These are phyloP conservation scores for Biston betularia DNA, from an alignment of 2,888 invertebrate species.

Conservation along the genomic window DNA sequence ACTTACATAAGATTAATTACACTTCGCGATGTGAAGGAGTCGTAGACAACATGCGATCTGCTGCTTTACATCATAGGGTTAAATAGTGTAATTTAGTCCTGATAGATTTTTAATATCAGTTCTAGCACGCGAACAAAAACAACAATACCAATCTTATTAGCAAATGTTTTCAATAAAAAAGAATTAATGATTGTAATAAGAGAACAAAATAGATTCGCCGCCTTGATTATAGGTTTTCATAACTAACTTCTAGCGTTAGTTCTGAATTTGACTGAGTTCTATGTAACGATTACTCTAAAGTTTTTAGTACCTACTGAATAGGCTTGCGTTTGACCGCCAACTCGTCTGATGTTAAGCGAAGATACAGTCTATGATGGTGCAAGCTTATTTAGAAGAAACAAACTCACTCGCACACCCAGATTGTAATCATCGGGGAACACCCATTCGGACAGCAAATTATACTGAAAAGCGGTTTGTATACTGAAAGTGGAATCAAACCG, in stretches of 20 bases:
- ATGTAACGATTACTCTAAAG: too few species aligned
- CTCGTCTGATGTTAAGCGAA: too few species aligned
- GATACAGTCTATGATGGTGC: too few species aligned
- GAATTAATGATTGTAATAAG: not conserved
- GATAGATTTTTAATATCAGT: slow-evolving; percentile 2
- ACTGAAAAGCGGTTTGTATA: too few species aligned
- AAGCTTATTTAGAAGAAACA: too few species aligned
- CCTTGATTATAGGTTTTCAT: slow-evolving; percentile 3
- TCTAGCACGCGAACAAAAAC: slow-evolving; percentile 6
- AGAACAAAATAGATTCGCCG: not conserved
- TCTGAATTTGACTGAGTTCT: too few species aligned
- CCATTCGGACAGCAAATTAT: too few species aligned
- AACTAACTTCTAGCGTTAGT: not conserved
- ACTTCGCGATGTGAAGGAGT: slow-evolving; percentile 22
- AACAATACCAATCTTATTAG: not conserved
- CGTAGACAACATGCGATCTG: slow-evolving; percentile 36
- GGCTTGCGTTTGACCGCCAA: too few species aligned
- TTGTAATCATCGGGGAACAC: too few species aligned
- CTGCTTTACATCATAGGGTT: slow-evolving; percentile 7
- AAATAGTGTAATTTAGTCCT: slow-evolving; percentile 1
- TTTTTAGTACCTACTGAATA: too few species aligned
- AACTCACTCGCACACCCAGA: too few species aligned
- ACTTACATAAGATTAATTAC: slow-evolving; percentile 29
- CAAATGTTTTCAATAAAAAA: not conserved
- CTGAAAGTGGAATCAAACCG: too few species aligned